These are phyloP conservation scores for Myathropa florea DNA, from an alignment of 2,888 invertebrate genomes.

Conservation along the genomic window DNA sequence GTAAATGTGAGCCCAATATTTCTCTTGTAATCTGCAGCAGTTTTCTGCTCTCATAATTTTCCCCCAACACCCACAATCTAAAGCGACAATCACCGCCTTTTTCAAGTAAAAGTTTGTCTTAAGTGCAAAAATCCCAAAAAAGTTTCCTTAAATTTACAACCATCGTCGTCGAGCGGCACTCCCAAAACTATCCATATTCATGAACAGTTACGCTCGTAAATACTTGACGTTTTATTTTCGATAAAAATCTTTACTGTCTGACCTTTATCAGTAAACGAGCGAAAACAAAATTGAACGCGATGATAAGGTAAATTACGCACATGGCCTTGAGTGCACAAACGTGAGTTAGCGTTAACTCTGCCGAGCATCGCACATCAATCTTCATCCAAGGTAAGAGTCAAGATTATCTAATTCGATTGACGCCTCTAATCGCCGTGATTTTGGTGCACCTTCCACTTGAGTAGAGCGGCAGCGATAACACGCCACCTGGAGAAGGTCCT, in stretches of 20 bases:
- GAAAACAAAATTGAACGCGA: slow-evolving; percentile 2
- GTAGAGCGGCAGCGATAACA: neutral
- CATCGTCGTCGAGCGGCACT: neutral
- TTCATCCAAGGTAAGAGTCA: neutral
- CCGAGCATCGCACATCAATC: slow-evolving; percentile 4
- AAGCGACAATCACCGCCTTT: neutral
- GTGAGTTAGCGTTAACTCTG: neutral
- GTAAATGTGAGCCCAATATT: no score
- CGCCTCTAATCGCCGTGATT: neutral
- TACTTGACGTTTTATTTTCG: neutral
- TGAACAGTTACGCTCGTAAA: neutral
- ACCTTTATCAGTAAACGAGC: neutral
- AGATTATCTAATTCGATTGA: slow-evolving; percentile 13
- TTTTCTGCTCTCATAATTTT: neutral
- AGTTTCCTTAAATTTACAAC: neutral
- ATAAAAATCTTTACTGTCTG: slow-evolving; percentile 12
- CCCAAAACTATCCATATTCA: neutral
- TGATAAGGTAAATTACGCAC: slow-evolving; percentile 28
- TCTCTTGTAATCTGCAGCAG: no score
- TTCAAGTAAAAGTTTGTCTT: neutral
- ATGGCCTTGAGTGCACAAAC: slow-evolving; percentile 19
- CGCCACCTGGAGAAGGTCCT: neutral
- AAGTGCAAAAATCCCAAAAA: neutral
- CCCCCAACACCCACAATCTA: neutral
- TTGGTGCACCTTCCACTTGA: neutral